Percentiles rank a stretch among this genome's conserved stretches.
Evolutionary conservation across 1,140 invertebrate genomes (phyloP).

Genomic region (Ylistrum balloti): DNA sequence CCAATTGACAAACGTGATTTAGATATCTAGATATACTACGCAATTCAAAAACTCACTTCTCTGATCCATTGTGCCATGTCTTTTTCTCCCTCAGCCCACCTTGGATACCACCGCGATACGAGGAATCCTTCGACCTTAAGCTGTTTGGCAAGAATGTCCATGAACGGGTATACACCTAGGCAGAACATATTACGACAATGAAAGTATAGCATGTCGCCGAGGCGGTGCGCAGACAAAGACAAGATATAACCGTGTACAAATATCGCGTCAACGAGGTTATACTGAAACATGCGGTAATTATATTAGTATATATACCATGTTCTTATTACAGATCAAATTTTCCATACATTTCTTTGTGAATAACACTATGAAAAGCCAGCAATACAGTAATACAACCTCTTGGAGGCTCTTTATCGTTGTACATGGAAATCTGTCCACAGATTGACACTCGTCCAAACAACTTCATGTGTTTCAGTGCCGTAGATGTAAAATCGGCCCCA

Average conservation of each 20-base stretch:
- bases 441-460: conserved; percentile 59
- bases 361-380: too few species aligned
- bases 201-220: too few species aligned
- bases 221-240: too few species aligned
- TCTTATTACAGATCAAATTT: too few species aligned
- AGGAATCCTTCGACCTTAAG: conserved; percentile 63
- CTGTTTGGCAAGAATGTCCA: conserved; percentile 58
- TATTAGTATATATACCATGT: background rate
- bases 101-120: conserved; percentile 68
- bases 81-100: conserved; percentile 84
- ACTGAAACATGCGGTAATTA: too few species aligned
- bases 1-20: too few species aligned
- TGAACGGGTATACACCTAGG: conserved; percentile 50
- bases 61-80: conserved; percentile 86
- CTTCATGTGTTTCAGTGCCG: conserved; percentile 65
- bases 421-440: conserved; percentile 70
- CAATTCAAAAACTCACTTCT: conserved; percentile 83
- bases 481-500: conserved; percentile 66
- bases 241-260: too few species aligned
- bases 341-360: too few species aligned
- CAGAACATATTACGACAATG: background rate
- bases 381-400: too few species aligned
- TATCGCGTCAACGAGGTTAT: too few species aligned
- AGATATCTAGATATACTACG: too few species aligned
- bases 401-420: conserved; percentile 44